Evolutionary conservation across 2,797 vertebrate genomes (phyloP), one percentile per base, ranked within the genome.

Genomic region (Numenius phaeopus): DNA sequence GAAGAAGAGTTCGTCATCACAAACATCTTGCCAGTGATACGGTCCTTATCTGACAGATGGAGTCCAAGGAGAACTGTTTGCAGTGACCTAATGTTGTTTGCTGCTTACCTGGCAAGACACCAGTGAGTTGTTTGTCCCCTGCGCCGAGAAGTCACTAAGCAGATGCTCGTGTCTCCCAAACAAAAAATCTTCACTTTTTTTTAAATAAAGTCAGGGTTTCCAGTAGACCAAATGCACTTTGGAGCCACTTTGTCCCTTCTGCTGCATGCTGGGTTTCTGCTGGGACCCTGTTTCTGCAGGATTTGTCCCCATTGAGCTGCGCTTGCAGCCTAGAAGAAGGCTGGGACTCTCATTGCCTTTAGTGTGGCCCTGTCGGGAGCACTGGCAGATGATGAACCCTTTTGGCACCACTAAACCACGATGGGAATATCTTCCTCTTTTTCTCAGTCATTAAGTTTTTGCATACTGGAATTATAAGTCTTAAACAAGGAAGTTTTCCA

Each of bases 1-100:
- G 80, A 94, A 97, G 92, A 71, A 92, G 85, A 97, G 87, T 83
- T 93, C 17, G n/a, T 58, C 78, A 50, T 69, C 83, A 69, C 47
- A 84, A 86, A 65, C 76, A 89, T 88, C 87, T 59, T 97, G 97
- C 95, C 93, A 90, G 67, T 96, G 92, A 90, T 83, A 94, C 1
- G 9, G 83, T 93, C 96, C 95, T 96, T 92, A 92, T 94, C 72
- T 96, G 97, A 97, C 87, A 96, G 96, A 97, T 67, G 84, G 93
- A 92, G 85, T 82, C 85, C 87, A 94, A 90, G 85, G 80, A 97
- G 95, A 91, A 84, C 89, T 80, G 83, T 96, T 96, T 72, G 87
- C 54, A 57, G 76, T 94, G 91, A 96, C 97, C 96, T 97, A 49
- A 86, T 89, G 89, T 39, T 67, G 42, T 89, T 85, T 83, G 80